Evolutionary conservation across 2,888 invertebrate genomes (phyloP).

Genomic region (Limnephilus lunatus): DNA sequence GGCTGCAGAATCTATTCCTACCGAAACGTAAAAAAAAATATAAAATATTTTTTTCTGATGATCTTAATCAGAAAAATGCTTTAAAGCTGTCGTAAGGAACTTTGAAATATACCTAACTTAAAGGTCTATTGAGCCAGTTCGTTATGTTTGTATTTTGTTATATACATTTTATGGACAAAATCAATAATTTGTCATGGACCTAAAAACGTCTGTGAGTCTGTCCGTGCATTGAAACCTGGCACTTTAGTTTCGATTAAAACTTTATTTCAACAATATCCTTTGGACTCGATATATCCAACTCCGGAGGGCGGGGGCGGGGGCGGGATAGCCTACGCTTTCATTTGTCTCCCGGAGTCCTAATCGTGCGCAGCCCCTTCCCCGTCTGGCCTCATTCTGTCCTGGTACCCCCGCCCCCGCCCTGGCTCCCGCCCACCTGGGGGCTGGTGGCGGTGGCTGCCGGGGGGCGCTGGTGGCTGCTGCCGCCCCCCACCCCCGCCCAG

Average conservation of each 20-base stretch:
- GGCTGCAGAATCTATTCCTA: too few relatives aligned
- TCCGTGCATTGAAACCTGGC: not conserved
- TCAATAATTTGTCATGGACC: not conserved
- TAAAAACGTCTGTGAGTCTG: not conserved
- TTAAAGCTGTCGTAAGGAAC: not conserved
- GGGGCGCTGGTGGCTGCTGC: constrained; percentile 24
- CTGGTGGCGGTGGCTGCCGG: not conserved
- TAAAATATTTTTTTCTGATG: not conserved
- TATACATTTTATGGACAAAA: not conserved
- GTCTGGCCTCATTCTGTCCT: constrained; percentile 53
- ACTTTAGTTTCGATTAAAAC: constrained; percentile 22
- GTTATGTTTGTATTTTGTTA: not conserved
- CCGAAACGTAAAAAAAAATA: not conserved
- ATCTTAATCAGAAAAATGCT: not conserved
- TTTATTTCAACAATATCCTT: constrained; percentile 40
- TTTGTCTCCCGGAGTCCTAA: constrained; percentile 63
- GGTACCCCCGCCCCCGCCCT: constrained; percentile 17
- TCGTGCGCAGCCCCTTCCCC: constrained; percentile 59
- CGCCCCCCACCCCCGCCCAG: not conserved
- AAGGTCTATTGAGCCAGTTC: not conserved
- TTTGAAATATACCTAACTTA: not conserved
- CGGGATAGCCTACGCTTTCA: constrained; percentile 53
- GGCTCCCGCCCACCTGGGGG: not conserved
- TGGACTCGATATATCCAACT: constrained; percentile 35
- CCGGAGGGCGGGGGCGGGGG: constrained; percentile 30